Percentiles rank a stretch among this genome's conserved stretches.
These are phyloP conservation scores for Pterophyllum scalare DNA, from an alignment of 2,113 vertebrate species.

Conservation along the genomic window DNA sequence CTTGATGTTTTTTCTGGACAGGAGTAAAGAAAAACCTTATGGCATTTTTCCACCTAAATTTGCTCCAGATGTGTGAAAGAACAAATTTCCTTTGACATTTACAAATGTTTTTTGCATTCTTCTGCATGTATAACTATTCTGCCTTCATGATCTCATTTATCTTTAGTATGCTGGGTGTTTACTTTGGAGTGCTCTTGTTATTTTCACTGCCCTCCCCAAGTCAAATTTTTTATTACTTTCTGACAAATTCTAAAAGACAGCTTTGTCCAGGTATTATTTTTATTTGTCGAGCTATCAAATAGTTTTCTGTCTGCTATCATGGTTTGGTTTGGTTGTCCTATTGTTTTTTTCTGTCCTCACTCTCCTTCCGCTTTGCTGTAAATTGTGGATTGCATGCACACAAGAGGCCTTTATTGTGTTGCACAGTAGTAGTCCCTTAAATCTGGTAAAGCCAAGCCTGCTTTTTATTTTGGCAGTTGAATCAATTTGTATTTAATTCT, in stretches of 20 bases:
- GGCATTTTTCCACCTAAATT: too few species aligned
- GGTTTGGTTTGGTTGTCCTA: background rate
- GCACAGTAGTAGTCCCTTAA: background rate
- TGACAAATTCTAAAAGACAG: background rate
- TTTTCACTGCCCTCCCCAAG: background rate
- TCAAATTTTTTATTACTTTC: background rate
- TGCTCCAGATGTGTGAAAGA: too few species aligned
- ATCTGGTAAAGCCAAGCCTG: background rate
- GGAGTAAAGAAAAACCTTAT: too few species aligned
- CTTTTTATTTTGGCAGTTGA: background rate
- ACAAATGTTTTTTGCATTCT: too few species aligned
- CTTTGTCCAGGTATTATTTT: background rate
- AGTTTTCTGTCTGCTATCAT: background rate
- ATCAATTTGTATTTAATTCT: background rate
- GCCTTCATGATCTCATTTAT: background rate
- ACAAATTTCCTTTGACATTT: too few species aligned
- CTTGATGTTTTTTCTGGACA: too few species aligned
- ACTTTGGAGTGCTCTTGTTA: background rate
- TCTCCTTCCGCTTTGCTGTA: background rate
- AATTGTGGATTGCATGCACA: background rate
- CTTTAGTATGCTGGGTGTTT: background rate
- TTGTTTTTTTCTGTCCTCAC: too few species aligned
- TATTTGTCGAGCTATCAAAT: background rate
- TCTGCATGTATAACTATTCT: background rate
- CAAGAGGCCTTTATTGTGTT: background rate